phyloP scores from a whole-genome alignment of 64 coral and sea anemone species.

The Stichodactyla helianthus region DNA sequence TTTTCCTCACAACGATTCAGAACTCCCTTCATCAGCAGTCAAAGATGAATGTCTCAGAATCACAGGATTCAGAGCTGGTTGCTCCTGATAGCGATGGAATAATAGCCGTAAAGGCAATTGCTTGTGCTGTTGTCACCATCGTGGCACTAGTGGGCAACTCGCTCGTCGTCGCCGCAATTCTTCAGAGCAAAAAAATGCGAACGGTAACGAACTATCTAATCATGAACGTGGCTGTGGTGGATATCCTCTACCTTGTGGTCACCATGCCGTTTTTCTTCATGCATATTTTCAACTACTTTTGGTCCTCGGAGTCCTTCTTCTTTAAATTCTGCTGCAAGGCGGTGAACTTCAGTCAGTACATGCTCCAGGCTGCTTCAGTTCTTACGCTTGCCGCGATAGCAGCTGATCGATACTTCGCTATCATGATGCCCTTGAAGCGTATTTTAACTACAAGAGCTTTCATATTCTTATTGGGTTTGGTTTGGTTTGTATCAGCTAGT shows the following conservation, averaged over 20 bases:
- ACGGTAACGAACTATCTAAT: conserved; percentile 59
- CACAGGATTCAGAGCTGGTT: neutral
- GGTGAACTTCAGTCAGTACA: conserved; percentile 41
- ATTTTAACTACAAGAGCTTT: conserved; percentile 47
- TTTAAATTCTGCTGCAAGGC: conserved; percentile 39
- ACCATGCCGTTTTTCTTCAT: conserved; percentile 25
- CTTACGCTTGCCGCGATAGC: conserved; percentile 42
- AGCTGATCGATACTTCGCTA: conserved; percentile 59
- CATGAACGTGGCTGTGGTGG: conserved; percentile 47
- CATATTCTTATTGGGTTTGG: neutral
- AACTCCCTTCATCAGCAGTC: neutral
- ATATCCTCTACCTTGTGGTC: conserved; percentile 37
- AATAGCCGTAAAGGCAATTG: neutral
- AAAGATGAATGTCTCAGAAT: neutral
- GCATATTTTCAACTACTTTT: conserved; percentile 17
- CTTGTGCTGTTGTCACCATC: conserved; percentile 6
- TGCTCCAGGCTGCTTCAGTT: conserved; percentile 33
- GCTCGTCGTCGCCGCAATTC: conserved; percentile 31
- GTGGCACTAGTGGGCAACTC: conserved; percentile 43
- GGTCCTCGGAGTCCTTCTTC: neutral
- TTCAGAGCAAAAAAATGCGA: conserved; percentile 43
- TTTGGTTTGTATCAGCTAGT: conserved; percentile 29
- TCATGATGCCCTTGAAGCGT: conserved; percentile 39
- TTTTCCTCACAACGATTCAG: neutral
- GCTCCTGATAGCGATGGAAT: neutral